These are phyloP conservation scores for Riparia riparia DNA, from an alignment of 2,113 vertebrate genomes.

Conservation along the genomic window DNA sequence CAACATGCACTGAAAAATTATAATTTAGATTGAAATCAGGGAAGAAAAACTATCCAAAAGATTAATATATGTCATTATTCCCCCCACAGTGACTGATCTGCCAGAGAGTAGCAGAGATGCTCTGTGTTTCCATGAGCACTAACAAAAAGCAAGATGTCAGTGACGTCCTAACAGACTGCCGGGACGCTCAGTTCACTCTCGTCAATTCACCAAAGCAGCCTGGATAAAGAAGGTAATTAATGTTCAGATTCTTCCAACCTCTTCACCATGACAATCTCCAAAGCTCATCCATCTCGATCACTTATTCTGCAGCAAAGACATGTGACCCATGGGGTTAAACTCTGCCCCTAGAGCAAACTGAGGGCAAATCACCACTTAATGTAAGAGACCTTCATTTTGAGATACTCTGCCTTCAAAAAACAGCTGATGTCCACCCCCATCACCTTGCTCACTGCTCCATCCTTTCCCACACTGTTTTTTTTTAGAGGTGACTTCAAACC, in stretches of 20 bases:
- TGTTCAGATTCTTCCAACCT: not conserved
- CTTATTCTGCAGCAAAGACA: not conserved
- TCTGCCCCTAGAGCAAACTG: not conserved
- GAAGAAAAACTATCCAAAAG: not conserved
- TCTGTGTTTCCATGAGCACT: not conserved
- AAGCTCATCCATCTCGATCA: accelerated
- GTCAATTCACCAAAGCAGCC: not conserved
- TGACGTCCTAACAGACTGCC: not conserved
- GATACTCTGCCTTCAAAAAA: not conserved
- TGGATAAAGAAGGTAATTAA: not conserved
- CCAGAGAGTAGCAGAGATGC: not conserved
- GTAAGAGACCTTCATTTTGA: not conserved
- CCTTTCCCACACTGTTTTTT: not conserved
- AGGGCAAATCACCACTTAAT: not conserved
- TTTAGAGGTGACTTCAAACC: not conserved
- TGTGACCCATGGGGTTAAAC: accelerated
- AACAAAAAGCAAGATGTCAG: not conserved
- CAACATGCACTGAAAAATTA: not conserved
- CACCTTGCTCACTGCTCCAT: not conserved
- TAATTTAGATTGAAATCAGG: not conserved
- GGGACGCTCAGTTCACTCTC: not conserved
- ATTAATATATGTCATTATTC: not conserved
- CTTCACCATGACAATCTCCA: not conserved
- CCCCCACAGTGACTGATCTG: not conserved
- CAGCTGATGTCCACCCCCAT: not conserved